phyloP scores from a whole-genome alignment of 1,140 invertebrate species.

The Chlorops oryzae region DNA sequence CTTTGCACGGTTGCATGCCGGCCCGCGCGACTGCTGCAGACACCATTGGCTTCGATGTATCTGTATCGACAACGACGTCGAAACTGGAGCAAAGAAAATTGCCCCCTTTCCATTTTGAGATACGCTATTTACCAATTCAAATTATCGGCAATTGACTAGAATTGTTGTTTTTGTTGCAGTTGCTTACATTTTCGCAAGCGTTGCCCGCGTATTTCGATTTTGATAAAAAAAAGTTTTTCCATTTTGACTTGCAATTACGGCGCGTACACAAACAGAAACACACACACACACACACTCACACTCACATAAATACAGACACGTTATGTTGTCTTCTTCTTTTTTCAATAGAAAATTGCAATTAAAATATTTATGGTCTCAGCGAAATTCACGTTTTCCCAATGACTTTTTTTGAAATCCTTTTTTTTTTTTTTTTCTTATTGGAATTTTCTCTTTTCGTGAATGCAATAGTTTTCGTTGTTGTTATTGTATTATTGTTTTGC shows the following conservation, averaged over 20 bases:
- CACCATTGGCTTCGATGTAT: too few species aligned
- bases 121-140: not conserved
- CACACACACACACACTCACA: slow-evolving; percentile 10
- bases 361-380: too few species aligned
- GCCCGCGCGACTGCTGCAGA: too few species aligned
- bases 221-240: slow-evolving; percentile 19
- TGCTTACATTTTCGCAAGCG: slow-evolving; percentile 9
- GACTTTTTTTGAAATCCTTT: too few species aligned
- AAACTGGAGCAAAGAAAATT: slow-evolving; percentile 47
- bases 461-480: too few species aligned
- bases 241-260: slow-evolving; percentile 13
- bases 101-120: slow-evolving; percentile 33
- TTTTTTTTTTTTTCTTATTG: too few species aligned
- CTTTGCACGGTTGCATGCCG: too few species aligned
- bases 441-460: too few species aligned
- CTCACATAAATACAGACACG: not conserved
- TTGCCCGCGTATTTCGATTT: slow-evolving; percentile 31
- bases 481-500: too few species aligned
- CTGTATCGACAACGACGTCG: slow-evolving; percentile 24
- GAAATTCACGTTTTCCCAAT: too few species aligned
- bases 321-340: too few species aligned
- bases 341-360: too few species aligned
- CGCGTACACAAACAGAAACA: slow-evolving; percentile 7
- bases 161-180: not conserved
- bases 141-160: not conserved